Conservation (phyloP, 1,140 invertebrate genomes). For the Drosophila nasuta region DNA sequence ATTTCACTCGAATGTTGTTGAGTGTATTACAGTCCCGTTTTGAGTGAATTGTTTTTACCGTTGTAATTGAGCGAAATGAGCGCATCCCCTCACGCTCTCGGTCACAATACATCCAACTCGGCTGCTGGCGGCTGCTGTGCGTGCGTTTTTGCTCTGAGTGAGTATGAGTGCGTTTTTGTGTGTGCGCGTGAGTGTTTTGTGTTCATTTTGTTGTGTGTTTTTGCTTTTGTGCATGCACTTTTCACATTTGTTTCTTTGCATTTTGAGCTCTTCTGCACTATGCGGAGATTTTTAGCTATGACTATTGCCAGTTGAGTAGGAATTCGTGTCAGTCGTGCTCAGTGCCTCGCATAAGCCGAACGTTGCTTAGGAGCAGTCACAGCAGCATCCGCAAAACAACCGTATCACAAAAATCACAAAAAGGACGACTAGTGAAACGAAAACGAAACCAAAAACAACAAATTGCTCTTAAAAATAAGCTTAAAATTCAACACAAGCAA, state of each 20-base stretch:
- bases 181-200: constrained; percentile 26
- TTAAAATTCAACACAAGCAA: constrained; percentile 34
- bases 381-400: constrained; percentile 24
- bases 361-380: constrained; percentile 39
- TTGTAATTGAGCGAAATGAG: constrained; percentile 51
- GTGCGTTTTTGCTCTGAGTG: constrained; percentile 21
- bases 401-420: constrained; percentile 16
- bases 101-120: constrained; percentile 20
- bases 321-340: constrained; percentile 79
- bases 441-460: constrained; percentile 58
- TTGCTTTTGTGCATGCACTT: constrained; percentile 68
- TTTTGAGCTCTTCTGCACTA: constrained; percentile 71
- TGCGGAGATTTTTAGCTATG: constrained; percentile 74
- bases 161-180: constrained; percentile 11
- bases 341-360: constrained; percentile 72
- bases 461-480: constrained; percentile 26
- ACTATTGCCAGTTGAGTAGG: constrained; percentile 67
- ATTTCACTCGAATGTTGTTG: constrained; percentile 34
- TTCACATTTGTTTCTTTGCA: constrained; percentile 79
- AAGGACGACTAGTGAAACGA: constrained; percentile 51
- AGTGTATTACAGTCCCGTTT: constrained; percentile 35
- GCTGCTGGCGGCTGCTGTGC: constrained; percentile 32
- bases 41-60: constrained; percentile 41
- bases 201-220: constrained; percentile 41
- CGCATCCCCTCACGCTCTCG: constrained; percentile 22